Conservation (phyloP, 2,113 vertebrate species). For the Zosterops borbonicus region DNA sequence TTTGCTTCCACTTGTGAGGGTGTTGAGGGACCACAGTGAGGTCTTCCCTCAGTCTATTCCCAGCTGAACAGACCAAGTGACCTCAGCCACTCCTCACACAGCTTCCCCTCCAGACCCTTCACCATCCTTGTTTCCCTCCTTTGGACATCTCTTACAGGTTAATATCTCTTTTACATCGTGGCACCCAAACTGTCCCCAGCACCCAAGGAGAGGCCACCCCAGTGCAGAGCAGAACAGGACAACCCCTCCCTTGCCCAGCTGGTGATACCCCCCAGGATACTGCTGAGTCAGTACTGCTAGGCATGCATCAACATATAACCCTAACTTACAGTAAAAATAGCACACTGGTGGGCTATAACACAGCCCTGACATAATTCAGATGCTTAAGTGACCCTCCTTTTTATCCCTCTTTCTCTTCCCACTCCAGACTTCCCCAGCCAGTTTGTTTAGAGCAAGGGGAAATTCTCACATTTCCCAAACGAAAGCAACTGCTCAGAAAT, state of each 20-base stretch:
- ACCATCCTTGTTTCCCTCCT: rapidly evolving
- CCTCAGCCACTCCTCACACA: background rate
- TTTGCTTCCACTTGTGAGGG: background rate
- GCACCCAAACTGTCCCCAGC: background rate
- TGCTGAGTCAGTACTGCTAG: background rate
- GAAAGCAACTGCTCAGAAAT: background rate
- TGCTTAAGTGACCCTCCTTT: background rate
- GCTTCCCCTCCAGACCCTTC: background rate
- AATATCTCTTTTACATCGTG: background rate
- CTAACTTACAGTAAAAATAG: background rate
- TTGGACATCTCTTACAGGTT: background rate
- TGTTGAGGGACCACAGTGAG: background rate
- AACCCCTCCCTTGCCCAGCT: background rate
- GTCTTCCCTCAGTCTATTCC: background rate
- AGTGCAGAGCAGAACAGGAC: rapidly evolving
- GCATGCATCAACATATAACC: rapidly evolving
- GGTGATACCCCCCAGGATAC: rapidly evolving
- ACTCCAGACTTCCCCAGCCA: background rate
- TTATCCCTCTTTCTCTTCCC: background rate
- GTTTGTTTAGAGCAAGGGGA: background rate
- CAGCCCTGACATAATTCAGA: background rate
- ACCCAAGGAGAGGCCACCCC: rapidly evolving
- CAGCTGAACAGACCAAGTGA: background rate
- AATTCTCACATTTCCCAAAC: background rate
- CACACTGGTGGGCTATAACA: background rate